phyloP scores from a whole-genome alignment of 2,888 invertebrate species.

The Coelogynopora nodosa region DNA sequence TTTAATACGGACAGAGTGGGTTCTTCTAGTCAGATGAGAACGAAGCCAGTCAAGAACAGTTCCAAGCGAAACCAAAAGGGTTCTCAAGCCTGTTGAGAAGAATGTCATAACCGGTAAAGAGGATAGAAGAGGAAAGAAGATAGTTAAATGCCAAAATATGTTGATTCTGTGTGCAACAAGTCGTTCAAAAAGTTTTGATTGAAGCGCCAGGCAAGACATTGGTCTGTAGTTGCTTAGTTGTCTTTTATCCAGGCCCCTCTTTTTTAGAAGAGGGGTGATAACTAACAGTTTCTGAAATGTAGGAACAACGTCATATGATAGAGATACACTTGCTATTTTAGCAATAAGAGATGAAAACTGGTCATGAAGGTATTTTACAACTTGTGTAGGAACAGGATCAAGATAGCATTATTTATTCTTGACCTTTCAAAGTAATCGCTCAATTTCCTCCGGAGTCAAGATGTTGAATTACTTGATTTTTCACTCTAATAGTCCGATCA shows the following conservation, averaged over 20 bases:
- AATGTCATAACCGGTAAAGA: neutral
- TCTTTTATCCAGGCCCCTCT: neutral
- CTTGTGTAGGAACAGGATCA: neutral
- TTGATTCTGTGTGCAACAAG: conserved; percentile 23
- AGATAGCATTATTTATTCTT: too few relatives aligned
- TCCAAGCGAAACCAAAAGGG: neutral
- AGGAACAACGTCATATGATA: neutral
- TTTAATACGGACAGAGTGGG: neutral
- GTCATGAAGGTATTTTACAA: neutral
- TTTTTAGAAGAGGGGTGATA: conserved; percentile 4
- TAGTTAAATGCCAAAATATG: neutral
- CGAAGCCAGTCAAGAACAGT: neutral
- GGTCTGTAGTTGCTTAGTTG: neutral
- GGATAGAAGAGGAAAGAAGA: neutral
- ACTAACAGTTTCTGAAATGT: neutral
- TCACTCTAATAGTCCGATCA: too few relatives aligned
- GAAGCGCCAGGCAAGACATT: neutral
- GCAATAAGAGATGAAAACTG: neutral
- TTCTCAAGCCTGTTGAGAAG: neutral
- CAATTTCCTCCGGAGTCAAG: too few relatives aligned
- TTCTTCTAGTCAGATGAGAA: neutral
- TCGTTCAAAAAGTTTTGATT: conserved; percentile 10
- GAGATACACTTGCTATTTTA: neutral
- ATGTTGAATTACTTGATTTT: too few relatives aligned
- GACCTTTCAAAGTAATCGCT: too few relatives aligned